These are phyloP conservation scores for Clanis bilineata DNA, from an alignment of 2,888 invertebrate species.

Conservation along the genomic window DNA sequence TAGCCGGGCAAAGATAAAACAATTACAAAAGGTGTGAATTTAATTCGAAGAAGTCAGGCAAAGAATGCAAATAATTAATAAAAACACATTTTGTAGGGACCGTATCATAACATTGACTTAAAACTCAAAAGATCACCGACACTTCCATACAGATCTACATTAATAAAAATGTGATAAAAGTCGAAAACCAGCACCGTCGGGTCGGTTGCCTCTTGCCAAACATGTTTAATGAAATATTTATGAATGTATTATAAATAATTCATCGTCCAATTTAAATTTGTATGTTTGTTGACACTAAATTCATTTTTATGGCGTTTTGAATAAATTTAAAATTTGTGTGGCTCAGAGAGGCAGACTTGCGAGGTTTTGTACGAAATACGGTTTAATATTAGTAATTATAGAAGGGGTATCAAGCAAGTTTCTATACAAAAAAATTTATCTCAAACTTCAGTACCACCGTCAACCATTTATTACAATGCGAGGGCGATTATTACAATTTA, in stretches of 20 bases:
- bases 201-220: slow-evolving; percentile 1
- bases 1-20: too few relatives aligned
- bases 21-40: neutral
- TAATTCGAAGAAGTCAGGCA: neutral
- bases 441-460: too few relatives aligned
- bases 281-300: slow-evolving; percentile 25
- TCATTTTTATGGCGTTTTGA: slow-evolving; percentile 17
- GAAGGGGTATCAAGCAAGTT: too few relatives aligned
- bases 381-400: neutral
- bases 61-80: neutral
- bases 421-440: too few relatives aligned
- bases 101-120: neutral
- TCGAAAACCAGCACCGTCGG: slow-evolving; percentile 1
- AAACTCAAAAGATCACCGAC: neutral
- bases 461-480: too few relatives aligned
- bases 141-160: neutral
- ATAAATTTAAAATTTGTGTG: slow-evolving; percentile 12
- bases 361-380: neutral
- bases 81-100: neutral
- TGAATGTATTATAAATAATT: slow-evolving; percentile 27
- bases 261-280: slow-evolving; percentile 29
- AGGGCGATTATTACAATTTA: too few relatives aligned
- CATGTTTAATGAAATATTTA: slow-evolving; percentile 7
- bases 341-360: slow-evolving; percentile 11
- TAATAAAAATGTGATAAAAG: neutral